These are phyloP conservation scores for Narcine bancroftii DNA, from an alignment of 2,113 vertebrate species.

Conservation along the genomic window DNA sequence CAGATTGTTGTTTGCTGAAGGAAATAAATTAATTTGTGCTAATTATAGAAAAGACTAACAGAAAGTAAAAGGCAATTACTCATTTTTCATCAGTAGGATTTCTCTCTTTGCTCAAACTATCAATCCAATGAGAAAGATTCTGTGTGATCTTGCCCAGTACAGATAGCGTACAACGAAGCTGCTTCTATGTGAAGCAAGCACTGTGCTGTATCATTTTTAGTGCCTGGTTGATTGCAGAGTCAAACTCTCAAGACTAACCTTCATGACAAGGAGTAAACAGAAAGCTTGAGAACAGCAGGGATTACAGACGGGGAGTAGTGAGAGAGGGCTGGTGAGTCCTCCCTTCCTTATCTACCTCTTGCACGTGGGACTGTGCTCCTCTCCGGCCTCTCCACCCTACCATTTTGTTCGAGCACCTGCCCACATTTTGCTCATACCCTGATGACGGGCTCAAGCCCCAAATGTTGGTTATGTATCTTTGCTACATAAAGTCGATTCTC, in stretches of 20 bases:
- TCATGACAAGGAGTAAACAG: too few species aligned
- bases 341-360: too few species aligned
- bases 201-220: not conserved
- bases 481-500: too few species aligned
- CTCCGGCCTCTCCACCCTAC: too few species aligned
- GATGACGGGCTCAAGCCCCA: too few species aligned
- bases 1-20: not conserved
- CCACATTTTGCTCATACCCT: too few species aligned
- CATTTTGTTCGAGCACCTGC: too few species aligned
- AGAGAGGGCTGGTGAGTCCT: too few species aligned
- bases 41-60: not conserved
- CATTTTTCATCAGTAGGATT: not conserved
- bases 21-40: not conserved
- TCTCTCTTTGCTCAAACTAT: not conserved
- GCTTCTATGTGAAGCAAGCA: not conserved
- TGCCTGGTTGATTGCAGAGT: not conserved
- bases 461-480: too few species aligned
- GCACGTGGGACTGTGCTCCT: too few species aligned
- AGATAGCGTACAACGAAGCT: not conserved
- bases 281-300: too few species aligned
- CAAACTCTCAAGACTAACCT: not conserved
- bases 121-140: not conserved
- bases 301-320: too few species aligned
- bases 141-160: not conserved
- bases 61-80: not conserved